Evolutionary conservation across 2,113 vertebrate genomes (phyloP).

Genomic region (Garra rufa): DNA sequence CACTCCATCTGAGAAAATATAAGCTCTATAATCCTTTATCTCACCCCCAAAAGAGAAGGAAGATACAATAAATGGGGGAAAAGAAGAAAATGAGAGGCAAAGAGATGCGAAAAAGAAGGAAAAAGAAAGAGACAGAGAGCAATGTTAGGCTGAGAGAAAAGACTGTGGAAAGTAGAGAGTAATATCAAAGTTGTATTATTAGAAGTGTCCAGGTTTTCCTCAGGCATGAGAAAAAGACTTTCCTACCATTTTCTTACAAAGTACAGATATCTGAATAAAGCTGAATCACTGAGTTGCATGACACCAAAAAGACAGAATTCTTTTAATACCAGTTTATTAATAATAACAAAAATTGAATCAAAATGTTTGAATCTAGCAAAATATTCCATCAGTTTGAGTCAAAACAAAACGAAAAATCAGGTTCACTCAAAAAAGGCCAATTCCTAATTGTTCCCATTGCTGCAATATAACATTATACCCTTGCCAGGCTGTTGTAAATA

Average conservation of each 20-base stretch:
- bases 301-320: not conserved
- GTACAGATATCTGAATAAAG: not conserved
- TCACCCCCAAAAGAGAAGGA: constrained; percentile 14
- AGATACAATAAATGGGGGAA: not conserved
- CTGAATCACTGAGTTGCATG: not conserved
- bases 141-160: constrained; percentile 4
- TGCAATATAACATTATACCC: not conserved
- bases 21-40: constrained; percentile 22
- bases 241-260: not conserved
- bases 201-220: constrained; percentile 40
- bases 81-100: not conserved
- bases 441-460: not conserved
- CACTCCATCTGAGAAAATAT: constrained; percentile 34
- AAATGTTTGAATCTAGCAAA: not conserved
- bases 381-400: not conserved
- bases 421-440: no score
- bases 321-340: not conserved
- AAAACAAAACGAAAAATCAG: no score
- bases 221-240: constrained; percentile 13
- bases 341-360: not conserved
- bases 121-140: not conserved
- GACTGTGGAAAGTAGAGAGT: constrained; percentile 23
- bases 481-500: not conserved
- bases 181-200: constrained; percentile 52
- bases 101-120: constrained; percentile 25